A percentile compares a stretch with the other conserved stretches of the same genome.
Evolutionary conservation across 2,113 vertebrate genomes (phyloP).

Genomic region (Tricholaema leucomelas): DNA sequence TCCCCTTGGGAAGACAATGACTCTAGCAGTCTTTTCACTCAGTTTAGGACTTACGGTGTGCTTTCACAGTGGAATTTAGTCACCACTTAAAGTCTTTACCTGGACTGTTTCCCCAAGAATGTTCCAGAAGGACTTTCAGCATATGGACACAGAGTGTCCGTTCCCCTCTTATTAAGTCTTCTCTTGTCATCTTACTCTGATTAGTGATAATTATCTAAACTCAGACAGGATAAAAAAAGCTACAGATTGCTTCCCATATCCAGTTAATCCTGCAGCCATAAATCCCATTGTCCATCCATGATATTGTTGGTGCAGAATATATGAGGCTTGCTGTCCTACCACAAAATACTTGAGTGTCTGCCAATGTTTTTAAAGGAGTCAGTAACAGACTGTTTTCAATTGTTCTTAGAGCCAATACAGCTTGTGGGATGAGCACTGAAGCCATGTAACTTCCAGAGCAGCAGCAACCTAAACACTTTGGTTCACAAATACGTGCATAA

Average conservation of each 20-base stretch:
- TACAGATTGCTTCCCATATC: not conserved
- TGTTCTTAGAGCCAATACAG: not conserved
- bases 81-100: not conserved
- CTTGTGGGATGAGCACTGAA: not conserved
- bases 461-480: not conserved
- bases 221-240: not conserved
- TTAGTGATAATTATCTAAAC: not conserved
- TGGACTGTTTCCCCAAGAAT: not conserved
- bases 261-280: not conserved
- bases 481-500: not conserved
- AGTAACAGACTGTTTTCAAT: not conserved
- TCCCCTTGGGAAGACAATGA: not conserved
- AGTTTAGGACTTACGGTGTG: not conserved
- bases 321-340: not conserved
- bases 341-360: not conserved
- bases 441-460: not conserved
- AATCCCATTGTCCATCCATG: not conserved
- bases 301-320: not conserved
- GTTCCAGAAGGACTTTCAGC: not conserved
- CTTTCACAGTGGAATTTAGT: not conserved
- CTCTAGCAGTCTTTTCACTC: not conserved
- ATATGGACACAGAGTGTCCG: not conserved
- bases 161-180: not conserved
- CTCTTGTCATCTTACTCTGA: not conserved
- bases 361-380: not conserved